These are phyloP conservation scores for Mystacornis crossleyi DNA, from an alignment of 2,113 vertebrate species.

Conservation along the genomic window DNA sequence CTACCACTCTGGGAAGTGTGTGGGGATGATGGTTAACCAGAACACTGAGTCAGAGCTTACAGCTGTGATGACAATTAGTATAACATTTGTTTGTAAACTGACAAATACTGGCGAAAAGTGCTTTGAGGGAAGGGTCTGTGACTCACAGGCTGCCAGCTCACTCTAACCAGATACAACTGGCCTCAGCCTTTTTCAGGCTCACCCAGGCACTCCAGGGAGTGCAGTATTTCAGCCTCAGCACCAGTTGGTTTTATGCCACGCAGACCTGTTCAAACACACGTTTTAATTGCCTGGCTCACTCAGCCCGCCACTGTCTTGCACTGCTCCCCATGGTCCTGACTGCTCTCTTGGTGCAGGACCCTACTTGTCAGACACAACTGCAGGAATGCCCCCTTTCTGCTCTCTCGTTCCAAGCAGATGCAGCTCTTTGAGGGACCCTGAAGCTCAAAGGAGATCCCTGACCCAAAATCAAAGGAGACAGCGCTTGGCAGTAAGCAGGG, in stretches of 20 bases:
- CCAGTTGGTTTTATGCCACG: fast-evolving
- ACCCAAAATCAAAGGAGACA: not conserved
- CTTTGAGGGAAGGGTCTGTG: not conserved
- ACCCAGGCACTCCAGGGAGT: not conserved
- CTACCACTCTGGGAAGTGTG: fast-evolving
- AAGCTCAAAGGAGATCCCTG: not conserved
- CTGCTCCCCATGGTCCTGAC: not conserved
- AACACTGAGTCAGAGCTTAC: not conserved
- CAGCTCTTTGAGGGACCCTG: not conserved
- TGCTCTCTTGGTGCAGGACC: not conserved
- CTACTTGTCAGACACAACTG: fast-evolving
- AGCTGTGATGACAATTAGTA: not conserved
- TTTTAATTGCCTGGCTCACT: fast-evolving
- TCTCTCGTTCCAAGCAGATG: not conserved
- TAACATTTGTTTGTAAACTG: not conserved
- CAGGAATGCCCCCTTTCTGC: not conserved
- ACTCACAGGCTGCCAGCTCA: not conserved
- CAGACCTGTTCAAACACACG: fast-evolving
- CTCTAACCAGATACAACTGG: not conserved
- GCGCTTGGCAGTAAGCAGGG: not conserved
- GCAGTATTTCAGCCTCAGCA: not conserved
- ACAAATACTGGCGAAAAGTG: not conserved
- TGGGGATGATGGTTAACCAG: not conserved
- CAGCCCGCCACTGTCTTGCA: fast-evolving
- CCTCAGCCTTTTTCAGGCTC: not conserved